Evolutionary conservation across 2,113 vertebrate species (phyloP), one percentile per base, ranked within the genome.

Genomic region (Empidonax traillii): DNA sequence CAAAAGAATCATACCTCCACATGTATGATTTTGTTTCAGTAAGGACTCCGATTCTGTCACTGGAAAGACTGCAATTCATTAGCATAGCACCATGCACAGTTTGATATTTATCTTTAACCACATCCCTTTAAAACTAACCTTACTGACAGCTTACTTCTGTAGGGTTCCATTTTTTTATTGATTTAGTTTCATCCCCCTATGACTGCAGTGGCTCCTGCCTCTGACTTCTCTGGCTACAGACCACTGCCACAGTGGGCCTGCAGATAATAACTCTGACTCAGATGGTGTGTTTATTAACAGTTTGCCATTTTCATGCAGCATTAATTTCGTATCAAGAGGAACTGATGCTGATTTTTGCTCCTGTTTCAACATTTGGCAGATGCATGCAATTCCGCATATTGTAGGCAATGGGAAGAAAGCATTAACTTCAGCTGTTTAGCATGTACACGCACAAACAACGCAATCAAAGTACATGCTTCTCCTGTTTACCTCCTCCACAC

Each of bases 71-170:
- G 61, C 37, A 87, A 89, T 47, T 79, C 71, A 69, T 85, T 83
- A 91, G 80, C 41, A 35, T 7, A 89, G 66, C 46, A 88, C 62
- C 58, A 58, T 53, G 59, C 85, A 90, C 27, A n/a, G 21, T 79
- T 85, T 74, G 91, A 44, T 90, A 93, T 79, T 85, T 95, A 80
- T 87, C n/a, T 91, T 85, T 76, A 94, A 90, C 58, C 30, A 79
- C 21, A 69, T 39, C 37, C 81, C 75, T 83, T 95, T 85, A 78
- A 95, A 90, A 75, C 61, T 56, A 83, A 73, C 41, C 12, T 73
- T 89, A 74, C 14, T 76, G 74, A 94, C 78, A 87, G 52, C 61
- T 75, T 68, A 37, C 35, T 94, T 80, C 59, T 86, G 52, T 87
- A 74, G 82, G 66, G 46, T 89, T 90, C 81, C 55, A 93, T 85